Evolutionary conservation across 2,797 vertebrate genomes (phyloP), one percentile per base, ranked within the genome.

Genomic region (Catharus ustulatus): DNA sequence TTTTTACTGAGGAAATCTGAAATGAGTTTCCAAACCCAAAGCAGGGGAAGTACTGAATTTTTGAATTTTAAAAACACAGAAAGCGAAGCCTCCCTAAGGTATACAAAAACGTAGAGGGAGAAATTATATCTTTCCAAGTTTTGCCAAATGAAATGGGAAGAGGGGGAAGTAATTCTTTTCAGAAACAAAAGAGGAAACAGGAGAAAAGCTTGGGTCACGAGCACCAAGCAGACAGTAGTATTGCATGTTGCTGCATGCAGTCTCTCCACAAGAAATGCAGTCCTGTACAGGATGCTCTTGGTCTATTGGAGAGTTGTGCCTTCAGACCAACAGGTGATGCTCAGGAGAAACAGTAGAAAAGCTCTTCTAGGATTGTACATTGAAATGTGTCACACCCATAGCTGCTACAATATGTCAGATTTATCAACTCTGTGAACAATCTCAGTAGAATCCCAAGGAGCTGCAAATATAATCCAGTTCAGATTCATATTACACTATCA

Each of bases 51-150:
- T 81, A 87, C 27, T 85, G 92, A 90, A 93, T 80, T 85, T 95
- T 83, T 93, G 72, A 89, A 92, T 96, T 95, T 96, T 77, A 89
- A 90, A 87, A 92, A 45, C 62, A 92, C 46, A 93, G 96, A 92
- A 96, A 93, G 21, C 1, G 26, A 85, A 92, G 51, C 66, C 54
- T 96, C 96, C 68, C 95, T 77, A 51, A 93, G 68, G 94, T 85
- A 75, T 69, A 85, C 49, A 94, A 93, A 96, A 92, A 95, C 16
- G 87, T 77, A 80, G 84, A 85, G 69, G 72, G 58, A 87, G 94
- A 95, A 96, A 97, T 89, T 84, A 72, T 95, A 94, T 85, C 92
- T 94, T 85, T 43, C 49, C 54, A 64, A 80, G 29, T n/a, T 89
- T 90, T 91, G 81, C 75, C 82, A 95, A 92, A 78, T 55, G 87